Evolutionary conservation across 1,140 invertebrate species (phyloP).

Genomic region (Stenopsyche tienmushanensis): DNA sequence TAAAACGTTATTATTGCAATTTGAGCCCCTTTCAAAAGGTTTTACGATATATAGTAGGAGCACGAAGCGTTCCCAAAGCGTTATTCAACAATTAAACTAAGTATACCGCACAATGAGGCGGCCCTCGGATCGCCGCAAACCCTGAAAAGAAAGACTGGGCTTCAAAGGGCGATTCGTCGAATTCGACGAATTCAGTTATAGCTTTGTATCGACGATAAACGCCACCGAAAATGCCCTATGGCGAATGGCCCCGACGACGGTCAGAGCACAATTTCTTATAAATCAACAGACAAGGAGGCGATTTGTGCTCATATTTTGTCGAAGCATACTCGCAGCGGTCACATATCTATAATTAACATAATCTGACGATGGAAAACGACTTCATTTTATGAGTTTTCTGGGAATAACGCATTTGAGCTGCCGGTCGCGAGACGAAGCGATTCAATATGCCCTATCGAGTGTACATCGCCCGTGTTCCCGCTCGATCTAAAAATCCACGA

Average conservation of each 20-base stretch:
- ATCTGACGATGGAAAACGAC: constrained; percentile 18
- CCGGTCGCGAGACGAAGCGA: constrained; percentile 7
- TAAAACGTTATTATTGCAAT: no score
- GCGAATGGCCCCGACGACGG: constrained; percentile 3
- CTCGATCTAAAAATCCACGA: no score
- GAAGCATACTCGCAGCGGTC: constrained; percentile 6
- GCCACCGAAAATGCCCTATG: constrained; percentile 14
- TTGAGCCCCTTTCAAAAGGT: no score
- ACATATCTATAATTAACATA: constrained; percentile 38
- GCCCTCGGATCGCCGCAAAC: no score
- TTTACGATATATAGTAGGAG: no score
- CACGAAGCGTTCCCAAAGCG: no score
- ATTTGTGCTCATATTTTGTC: neutral
- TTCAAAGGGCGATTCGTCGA: no score
- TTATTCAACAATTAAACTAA: no score
- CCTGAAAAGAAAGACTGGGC: no score
- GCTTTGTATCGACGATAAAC: constrained; percentile 5
- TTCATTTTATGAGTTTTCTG: constrained; percentile 32
- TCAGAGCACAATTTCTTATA: constrained; percentile 4
- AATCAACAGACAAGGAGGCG: constrained; percentile 8
- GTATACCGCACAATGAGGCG: no score
- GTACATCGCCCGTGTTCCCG: neutral
- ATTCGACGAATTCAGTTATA: neutral
- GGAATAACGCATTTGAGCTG: constrained; percentile 16
- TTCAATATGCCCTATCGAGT: constrained; percentile 4